These are phyloP conservation scores for Polydrusus tereticollis DNA, from an alignment of 2,888 invertebrate species.

Conservation along the genomic window DNA sequence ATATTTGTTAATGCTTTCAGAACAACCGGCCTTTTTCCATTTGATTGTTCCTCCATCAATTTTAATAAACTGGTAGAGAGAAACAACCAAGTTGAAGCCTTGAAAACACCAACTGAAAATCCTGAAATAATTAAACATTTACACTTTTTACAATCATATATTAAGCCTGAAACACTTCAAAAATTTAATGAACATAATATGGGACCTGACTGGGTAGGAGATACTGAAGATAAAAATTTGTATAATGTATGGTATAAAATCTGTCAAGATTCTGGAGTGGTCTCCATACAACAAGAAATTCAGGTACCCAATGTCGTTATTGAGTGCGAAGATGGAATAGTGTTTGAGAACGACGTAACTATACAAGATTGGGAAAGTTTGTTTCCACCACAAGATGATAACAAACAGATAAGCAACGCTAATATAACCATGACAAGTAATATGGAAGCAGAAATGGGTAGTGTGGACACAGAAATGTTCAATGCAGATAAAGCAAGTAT, in stretches of 20 bases:
- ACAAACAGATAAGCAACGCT: not conserved
- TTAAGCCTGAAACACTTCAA: constrained; percentile 17
- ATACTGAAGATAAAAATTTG: constrained; percentile 24
- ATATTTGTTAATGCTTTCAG: constrained; percentile 30
- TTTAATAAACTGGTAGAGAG: constrained; percentile 6
- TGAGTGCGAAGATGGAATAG: not conserved
- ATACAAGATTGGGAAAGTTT: not conserved
- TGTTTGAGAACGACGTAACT: not conserved
- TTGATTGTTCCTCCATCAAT: constrained; percentile 9
- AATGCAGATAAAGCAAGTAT: not conserved
- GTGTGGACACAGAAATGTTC: not conserved
- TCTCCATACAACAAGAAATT: not conserved
- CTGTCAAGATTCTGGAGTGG: not conserved
- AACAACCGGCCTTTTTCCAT: constrained; percentile 22
- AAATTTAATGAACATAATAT: constrained; percentile 15
- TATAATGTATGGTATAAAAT: constrained; percentile 23
- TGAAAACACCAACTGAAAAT: constrained; percentile 2
- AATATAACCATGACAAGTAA: not conserved
- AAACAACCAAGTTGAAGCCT: not conserved
- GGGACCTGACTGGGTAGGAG: constrained; percentile 9
- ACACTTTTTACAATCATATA: constrained; percentile 26
- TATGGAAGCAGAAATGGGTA: not conserved
- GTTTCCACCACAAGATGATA: not conserved
- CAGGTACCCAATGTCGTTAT: not conserved
- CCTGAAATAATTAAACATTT: constrained; percentile 23